phyloP scores from a whole-genome alignment of 2,113 vertebrate genomes.

The Plectropomus leopardus region DNA sequence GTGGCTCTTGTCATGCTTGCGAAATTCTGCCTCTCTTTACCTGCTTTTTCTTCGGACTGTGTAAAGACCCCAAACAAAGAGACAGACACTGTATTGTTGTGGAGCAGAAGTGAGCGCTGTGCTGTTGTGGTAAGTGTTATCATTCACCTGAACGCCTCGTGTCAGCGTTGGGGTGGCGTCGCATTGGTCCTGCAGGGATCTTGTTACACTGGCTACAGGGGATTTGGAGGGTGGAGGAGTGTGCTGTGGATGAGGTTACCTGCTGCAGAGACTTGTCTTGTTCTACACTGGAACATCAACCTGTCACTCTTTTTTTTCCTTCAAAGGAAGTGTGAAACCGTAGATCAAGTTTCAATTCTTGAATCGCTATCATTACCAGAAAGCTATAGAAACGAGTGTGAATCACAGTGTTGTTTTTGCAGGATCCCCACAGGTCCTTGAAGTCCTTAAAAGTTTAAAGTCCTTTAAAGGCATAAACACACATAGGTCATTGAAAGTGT shows the following conservation, averaged over 20 bases:
- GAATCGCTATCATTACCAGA: neutral
- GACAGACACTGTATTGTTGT: constrained; percentile 41
- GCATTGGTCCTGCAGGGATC: constrained; percentile 30
- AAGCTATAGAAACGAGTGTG: neutral
- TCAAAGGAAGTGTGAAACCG: neutral
- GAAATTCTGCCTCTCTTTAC: constrained; percentile 28
- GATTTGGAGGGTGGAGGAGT: neutral
- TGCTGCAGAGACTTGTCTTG: constrained; percentile 56
- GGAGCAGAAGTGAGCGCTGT: constrained; percentile 21
- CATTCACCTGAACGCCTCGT: constrained; percentile 45
- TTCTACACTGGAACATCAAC: constrained; percentile 4
- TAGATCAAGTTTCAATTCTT: constrained; percentile 34
- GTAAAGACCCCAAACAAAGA: constrained; percentile 54
- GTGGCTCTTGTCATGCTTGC: constrained; percentile 2
- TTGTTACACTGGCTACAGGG: constrained; percentile 16
- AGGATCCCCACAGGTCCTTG: too few species aligned
- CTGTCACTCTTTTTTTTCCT: neutral
- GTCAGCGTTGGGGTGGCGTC: constrained; percentile 3
- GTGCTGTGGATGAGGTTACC: neutral
- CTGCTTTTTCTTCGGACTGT: constrained; percentile 32
- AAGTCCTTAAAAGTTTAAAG: too few species aligned
- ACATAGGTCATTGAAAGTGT: too few species aligned
- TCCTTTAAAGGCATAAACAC: too few species aligned
- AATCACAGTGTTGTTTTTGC: neutral
- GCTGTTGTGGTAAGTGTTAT: constrained; percentile 36